Percentiles rank a stretch among this genome's conserved stretches.
These are phyloP conservation scores for Subanguina moxae DNA, from an alignment of 1,140 invertebrate species.

Conservation along the genomic window DNA sequence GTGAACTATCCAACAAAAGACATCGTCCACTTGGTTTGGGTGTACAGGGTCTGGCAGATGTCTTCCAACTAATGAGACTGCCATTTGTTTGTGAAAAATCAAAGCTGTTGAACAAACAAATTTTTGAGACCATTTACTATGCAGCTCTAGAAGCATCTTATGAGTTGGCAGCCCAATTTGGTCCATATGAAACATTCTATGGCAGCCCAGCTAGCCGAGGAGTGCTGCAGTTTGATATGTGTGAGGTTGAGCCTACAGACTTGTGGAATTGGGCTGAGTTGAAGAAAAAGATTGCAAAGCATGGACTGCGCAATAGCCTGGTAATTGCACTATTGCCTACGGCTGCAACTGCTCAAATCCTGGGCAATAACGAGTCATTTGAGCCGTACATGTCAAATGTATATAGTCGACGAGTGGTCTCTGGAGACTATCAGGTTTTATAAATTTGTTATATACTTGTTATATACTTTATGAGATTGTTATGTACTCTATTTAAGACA, in stretches of 20 bases:
- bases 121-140: conserved; percentile 97
- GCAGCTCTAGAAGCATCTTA: conserved; percentile 90
- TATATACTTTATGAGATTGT: conserved; percentile 14
- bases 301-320: conserved; percentile 89
- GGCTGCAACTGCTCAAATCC: conserved; percentile 95
- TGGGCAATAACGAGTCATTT: conserved; percentile 97
- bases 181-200: conserved; percentile 78
- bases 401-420: conserved; percentile 81
- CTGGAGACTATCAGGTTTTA: conserved; percentile 74
- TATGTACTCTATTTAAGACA: too few species aligned
- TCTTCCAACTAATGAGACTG: conserved; percentile 87
- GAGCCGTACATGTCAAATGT: conserved; percentile 98
- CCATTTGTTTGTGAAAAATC: conserved; percentile 80
- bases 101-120: conserved; percentile 81
- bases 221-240: too few species aligned
- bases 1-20: conserved; percentile 76
- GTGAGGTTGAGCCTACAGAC: too few species aligned
- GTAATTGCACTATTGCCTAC: conserved; percentile 97
- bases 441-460: conserved; percentile 2
- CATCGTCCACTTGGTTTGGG: conserved; percentile 94
- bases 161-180: conserved; percentile 81
- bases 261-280: conserved; percentile 85
- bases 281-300: conserved; percentile 78
- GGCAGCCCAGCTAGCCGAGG: conserved; percentile 75
- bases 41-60: conserved; percentile 84